These are phyloP conservation scores for Philereme vetulata DNA, from an alignment of 2,888 invertebrate genomes.

Conservation along the genomic window DNA sequence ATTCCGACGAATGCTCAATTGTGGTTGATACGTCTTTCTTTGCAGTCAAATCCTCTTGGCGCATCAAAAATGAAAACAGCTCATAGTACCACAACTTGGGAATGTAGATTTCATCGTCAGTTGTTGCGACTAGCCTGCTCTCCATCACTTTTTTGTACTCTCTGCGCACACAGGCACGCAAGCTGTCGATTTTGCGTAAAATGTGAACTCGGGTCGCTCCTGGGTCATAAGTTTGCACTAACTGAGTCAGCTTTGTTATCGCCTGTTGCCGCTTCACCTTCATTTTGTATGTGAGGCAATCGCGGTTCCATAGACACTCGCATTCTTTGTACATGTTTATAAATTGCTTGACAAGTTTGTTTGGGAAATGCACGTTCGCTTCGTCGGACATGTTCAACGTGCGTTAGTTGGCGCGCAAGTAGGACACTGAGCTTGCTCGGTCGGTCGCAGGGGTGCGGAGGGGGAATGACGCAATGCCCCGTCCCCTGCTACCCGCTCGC, in stretches of 20 bases:
- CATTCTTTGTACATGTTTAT: slow-evolving; percentile 61
- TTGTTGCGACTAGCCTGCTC: slow-evolving; percentile 51
- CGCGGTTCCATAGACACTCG: slow-evolving; percentile 67
- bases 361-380: slow-evolving; percentile 62
- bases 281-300: slow-evolving; percentile 57
- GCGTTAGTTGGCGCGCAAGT: slow-evolving; percentile 58
- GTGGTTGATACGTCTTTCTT: background rate
- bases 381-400: slow-evolving; percentile 33
- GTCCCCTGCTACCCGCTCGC: slow-evolving; percentile 1
- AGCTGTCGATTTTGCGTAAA: slow-evolving; percentile 72
- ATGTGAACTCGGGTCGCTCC: slow-evolving; percentile 70
- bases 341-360: slow-evolving; percentile 63
- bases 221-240: slow-evolving; percentile 66
- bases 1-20: slow-evolving; percentile 25
- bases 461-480: slow-evolving; percentile 10
- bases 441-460: slow-evolving; percentile 25
- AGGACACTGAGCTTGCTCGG: slow-evolving; percentile 55
- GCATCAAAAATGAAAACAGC: slow-evolving; percentile 61
- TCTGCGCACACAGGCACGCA: slow-evolving; percentile 71
- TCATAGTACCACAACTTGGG: slow-evolving; percentile 73
- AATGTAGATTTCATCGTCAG: slow-evolving; percentile 56
- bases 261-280: slow-evolving; percentile 65
- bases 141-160: slow-evolving; percentile 60
- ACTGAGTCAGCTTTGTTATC: slow-evolving; percentile 60
- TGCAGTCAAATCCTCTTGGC: slow-evolving; percentile 44